Evolutionary conservation across 1,140 invertebrate genomes (phyloP).

Genomic region (Tetramorium alpestre): DNA sequence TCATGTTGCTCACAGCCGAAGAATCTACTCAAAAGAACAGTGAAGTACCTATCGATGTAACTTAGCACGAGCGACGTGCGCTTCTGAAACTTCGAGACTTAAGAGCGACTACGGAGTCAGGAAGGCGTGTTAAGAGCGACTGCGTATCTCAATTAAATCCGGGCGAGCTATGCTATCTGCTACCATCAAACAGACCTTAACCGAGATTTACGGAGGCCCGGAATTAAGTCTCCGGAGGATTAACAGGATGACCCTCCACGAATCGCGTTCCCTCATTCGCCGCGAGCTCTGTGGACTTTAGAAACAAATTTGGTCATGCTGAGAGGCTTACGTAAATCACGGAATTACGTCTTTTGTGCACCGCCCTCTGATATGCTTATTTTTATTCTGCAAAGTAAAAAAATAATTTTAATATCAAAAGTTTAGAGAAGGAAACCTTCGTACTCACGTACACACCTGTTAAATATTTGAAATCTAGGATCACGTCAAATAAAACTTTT

Average conservation of each 20-base stretch:
- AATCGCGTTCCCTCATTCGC: conserved; percentile 22
- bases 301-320: conserved; percentile 58
- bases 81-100: conserved; percentile 41
- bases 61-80: conserved; percentile 25
- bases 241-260: conserved; percentile 66
- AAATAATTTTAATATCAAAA: background rate
- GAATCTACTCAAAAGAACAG: background rate
- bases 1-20: conserved; percentile 45
- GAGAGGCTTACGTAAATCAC: conserved; percentile 62
- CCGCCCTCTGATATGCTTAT: background rate
- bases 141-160: conserved; percentile 69
- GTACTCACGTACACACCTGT: background rate
- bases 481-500: background rate
- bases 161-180: conserved; percentile 62
- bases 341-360: conserved; percentile 33
- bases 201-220: conserved; percentile 77
- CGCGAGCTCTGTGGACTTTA: conserved; percentile 9
- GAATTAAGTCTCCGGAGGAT: conserved; percentile 77
- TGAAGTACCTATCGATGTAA: conserved; percentile 57
- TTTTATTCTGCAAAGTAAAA: background rate
- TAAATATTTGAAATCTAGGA: background rate
- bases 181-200: conserved; percentile 79
- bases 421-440: background rate
- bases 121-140: conserved; percentile 48
- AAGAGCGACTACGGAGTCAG: conserved; percentile 49